Evolutionary conservation across 2,888 invertebrate species (phyloP), one percentile per base, ranked within the genome.

Genomic region (Spodoptera exigua): DNA sequence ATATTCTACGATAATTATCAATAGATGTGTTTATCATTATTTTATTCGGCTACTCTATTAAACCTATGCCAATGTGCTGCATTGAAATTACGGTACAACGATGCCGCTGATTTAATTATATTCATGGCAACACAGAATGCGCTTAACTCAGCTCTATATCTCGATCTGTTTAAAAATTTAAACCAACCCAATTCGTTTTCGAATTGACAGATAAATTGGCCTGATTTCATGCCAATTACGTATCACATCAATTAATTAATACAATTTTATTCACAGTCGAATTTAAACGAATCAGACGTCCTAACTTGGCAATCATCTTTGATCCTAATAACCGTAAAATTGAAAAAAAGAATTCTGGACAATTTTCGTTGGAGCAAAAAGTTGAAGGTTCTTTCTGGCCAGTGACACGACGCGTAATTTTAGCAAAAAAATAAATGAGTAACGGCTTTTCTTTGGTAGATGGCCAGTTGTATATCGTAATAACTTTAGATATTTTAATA

Each of bases 391-490:
- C 10, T 3, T 1, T 44, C 47, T 48, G 69, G 60, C 16, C 65
- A 60, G 16, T 64, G 69, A 53, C 64, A 52, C 52, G 45, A 52
- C 64, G 49, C 52, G 45, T 13, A 27, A 27, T 18, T 35, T 35
- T 13, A 1, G 21, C 27, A 70, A 70, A 70, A 27, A 70, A 70
- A 70, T 27, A 12, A 68, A 68, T 55, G 36, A 60, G 40, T 48
- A 43, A 61, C 41, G 55, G 2, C 21, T 17, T 13, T 14, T 35
- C 14, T 35, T 37, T 18, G n/a, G 2, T 40, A 16, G 10, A 46
- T 45, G 7, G 11, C n/a, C 14, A 32, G 41, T 27, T 35, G 12
- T 47, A 3, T 40, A 7, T 32, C 10, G 37, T 46, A 18, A 13
- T 7, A 40, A n/a, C 17, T 13, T 36, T 21, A 21, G 21, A 21